These are phyloP conservation scores for Eolophus roseicapilla DNA, from an alignment of 2,113 vertebrate genomes.

Conservation along the genomic window DNA sequence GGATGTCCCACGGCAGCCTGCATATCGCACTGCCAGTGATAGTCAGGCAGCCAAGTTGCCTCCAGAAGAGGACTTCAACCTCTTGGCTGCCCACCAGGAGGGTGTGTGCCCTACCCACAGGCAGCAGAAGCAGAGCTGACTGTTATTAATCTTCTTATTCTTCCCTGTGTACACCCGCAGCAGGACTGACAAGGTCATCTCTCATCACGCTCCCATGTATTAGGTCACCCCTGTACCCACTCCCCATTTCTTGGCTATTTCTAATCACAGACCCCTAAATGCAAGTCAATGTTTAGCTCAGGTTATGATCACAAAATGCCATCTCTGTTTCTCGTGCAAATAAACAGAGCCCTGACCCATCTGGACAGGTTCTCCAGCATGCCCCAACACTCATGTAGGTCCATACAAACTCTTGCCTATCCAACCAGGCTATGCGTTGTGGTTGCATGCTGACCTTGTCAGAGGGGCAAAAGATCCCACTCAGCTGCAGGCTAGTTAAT, in stretches of 20 bases:
- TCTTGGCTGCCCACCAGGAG: neutral
- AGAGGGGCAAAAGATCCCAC: neutral
- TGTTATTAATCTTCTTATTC: neutral
- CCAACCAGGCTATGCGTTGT: neutral
- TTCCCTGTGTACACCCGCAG: neutral
- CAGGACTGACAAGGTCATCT: fast-evolving
- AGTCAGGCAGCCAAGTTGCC: neutral
- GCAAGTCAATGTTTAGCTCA: neutral
- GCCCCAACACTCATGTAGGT: neutral
- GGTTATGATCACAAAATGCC: neutral
- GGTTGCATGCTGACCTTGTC: neutral
- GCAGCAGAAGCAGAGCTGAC: neutral
- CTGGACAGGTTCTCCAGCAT: neutral
- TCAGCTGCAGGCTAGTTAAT: neutral
- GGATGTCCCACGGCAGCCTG: neutral
- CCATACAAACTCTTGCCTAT: neutral
- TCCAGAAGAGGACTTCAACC: slow-evolving; percentile 29
- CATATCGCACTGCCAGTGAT: neutral
- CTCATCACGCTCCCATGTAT: fast-evolving
- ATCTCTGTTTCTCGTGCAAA: neutral
- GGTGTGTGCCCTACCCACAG: neutral
- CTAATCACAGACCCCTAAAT: neutral
- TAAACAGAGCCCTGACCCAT: neutral
- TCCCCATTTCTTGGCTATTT: neutral
- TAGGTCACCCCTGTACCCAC: neutral